Conservation (phyloP, 2,797 vertebrate genomes). For the Dipus sagitta region DNA sequence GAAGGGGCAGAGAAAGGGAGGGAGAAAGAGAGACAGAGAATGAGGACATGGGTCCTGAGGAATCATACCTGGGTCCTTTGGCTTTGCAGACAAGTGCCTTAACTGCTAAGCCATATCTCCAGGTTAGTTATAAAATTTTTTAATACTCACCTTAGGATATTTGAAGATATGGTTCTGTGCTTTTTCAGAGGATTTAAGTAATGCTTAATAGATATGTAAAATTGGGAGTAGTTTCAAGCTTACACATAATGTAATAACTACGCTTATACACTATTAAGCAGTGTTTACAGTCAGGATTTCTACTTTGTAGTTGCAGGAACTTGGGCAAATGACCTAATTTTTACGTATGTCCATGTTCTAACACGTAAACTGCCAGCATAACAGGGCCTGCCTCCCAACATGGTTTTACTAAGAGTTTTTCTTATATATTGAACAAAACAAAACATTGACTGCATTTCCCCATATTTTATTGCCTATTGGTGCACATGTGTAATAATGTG, state of each 20-base stretch:
- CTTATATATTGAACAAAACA: not conserved
- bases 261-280: not conserved
- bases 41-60: too few relatives aligned
- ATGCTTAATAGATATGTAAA: not conserved
- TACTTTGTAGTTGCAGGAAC: not conserved
- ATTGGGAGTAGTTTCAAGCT: not conserved
- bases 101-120: too few relatives aligned
- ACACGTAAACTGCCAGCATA: not conserved
- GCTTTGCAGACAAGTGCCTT: too few relatives aligned
- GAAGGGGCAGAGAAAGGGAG: too few relatives aligned
- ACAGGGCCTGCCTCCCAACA: not conserved
- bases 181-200: conserved; percentile 21
- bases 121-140: not conserved
- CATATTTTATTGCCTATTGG: too few relatives aligned
- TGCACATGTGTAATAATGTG: too few relatives aligned
- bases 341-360: not conserved
- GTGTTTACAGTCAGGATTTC: not conserved
- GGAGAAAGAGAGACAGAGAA: too few relatives aligned
- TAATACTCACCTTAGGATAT: not conserved
- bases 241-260: not conserved
- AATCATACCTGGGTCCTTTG: too few relatives aligned
- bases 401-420: not conserved
- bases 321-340: not conserved
- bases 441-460: not conserved
- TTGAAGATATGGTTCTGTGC: not conserved